Conservation (phyloP, 2,797 vertebrate species). For the Paratrypauchen microcephalus region DNA sequence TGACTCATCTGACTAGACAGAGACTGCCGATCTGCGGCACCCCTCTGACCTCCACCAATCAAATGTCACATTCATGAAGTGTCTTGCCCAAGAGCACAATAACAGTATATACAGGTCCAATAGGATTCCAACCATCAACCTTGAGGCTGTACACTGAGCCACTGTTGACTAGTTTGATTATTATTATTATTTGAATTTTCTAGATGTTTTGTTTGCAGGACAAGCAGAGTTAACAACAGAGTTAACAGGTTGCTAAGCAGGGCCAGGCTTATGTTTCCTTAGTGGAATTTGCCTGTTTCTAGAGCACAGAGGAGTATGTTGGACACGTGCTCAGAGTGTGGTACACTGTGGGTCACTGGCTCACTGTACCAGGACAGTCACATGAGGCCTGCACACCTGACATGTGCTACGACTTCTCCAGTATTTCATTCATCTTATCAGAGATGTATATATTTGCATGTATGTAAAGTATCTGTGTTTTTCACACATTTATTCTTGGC, state of each 20-base stretch:
- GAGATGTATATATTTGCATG: no score
- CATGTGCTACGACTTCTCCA: background rate
- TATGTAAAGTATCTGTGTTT: no score
- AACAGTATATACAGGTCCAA: no score
- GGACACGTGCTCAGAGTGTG: background rate
- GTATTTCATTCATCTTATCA: background rate
- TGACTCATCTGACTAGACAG: no score
- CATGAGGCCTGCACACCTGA: background rate
- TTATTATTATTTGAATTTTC: background rate
- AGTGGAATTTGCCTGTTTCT: background rate
- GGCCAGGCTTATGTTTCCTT: background rate
- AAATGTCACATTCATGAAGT: no score
- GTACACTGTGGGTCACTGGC: background rate
- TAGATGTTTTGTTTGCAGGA: background rate
- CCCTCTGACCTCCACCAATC: no score
- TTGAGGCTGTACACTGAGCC: background rate
- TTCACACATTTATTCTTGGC: no score
- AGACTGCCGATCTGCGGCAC: no score
- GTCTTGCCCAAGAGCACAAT: no score
- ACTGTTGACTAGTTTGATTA: background rate
- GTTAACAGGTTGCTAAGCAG: background rate
- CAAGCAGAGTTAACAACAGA: background rate
- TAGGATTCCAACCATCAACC: no score
- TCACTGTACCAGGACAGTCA: conserved; percentile 5
- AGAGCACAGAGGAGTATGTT: background rate